These are phyloP conservation scores for Pituophis catenifer DNA, from an alignment of 2,113 vertebrate genomes.

Conservation along the genomic window DNA sequence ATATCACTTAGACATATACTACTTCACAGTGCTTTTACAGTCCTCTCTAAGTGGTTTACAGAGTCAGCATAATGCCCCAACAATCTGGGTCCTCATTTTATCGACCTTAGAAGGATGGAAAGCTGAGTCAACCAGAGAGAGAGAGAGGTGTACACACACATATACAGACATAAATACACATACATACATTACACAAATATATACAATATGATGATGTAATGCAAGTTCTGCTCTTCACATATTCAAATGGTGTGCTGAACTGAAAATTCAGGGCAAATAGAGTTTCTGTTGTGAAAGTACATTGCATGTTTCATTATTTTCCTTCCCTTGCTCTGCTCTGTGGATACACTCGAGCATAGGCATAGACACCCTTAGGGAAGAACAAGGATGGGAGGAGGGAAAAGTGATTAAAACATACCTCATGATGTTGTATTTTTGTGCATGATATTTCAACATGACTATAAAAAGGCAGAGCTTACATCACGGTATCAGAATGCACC, in stretches of 20 bases:
- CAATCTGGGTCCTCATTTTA: too few relatives aligned
- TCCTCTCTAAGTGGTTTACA: too few relatives aligned
- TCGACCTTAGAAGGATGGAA: too few relatives aligned
- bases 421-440: neutral
- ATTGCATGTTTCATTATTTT: neutral
- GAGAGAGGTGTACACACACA: neutral
- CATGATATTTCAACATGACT: neutral
- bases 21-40: too few relatives aligned
- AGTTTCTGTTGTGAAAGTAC: neutral
- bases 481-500: neutral
- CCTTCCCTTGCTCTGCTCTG: neutral
- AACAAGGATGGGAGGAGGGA: neutral
- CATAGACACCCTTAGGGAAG: neutral
- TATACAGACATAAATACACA: neutral
- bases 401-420: neutral
- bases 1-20: too few relatives aligned
- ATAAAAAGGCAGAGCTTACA: neutral
- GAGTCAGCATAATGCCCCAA: too few relatives aligned
- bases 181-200: neutral
- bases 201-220: neutral
- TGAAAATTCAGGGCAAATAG: neutral
- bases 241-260: neutral
- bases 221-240: neutral
- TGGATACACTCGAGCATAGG: neutral
- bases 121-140: too few relatives aligned